A percentile compares a stretch with the other conserved stretches of the same genome.
Evolutionary conservation across 2,797 vertebrate genomes (phyloP).

Genomic region (Thalassophryne amazonica): DNA sequence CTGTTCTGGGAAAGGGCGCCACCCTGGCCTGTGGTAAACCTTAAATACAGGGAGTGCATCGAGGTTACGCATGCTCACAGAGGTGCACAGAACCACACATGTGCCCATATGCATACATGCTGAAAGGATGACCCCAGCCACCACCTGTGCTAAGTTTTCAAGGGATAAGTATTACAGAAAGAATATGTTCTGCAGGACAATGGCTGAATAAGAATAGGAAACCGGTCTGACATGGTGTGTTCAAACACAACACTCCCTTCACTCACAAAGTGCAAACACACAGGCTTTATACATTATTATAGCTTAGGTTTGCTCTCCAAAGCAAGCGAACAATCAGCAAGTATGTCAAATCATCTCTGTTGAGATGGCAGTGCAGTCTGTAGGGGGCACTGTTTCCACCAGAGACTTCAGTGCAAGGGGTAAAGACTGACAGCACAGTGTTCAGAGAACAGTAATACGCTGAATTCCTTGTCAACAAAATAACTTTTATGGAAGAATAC

Average conservation of each 20-base stretch:
- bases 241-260: slow-evolving; percentile 35
- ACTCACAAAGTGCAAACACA: slow-evolving; percentile 20
- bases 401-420: background rate
- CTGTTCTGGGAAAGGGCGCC: slow-evolving; percentile 68
- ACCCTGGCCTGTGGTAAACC: slow-evolving; percentile 69
- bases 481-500: too few species aligned
- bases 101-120: background rate
- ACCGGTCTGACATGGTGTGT: slow-evolving; percentile 12
- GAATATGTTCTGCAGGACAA: slow-evolving; percentile 1
- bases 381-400: slow-evolving; percentile 31
- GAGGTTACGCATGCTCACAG: slow-evolving; percentile 9
- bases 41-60: slow-evolving; percentile 63
- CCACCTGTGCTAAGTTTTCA: background rate
- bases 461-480: too few species aligned
- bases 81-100: slow-evolving; percentile 2
- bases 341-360: background rate
- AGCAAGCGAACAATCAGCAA: background rate
- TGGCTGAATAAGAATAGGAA: slow-evolving; percentile 8
- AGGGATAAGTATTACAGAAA: slow-evolving; percentile 15
- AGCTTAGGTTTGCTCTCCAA: background rate
- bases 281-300: background rate
- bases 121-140: slow-evolving; percentile 1
- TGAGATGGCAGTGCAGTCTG: background rate
- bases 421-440: too few species aligned
- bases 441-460: too few species aligned